Evolutionary conservation across 2,797 vertebrate genomes (phyloP).

Genomic region (Silurus aristotelis): DNA sequence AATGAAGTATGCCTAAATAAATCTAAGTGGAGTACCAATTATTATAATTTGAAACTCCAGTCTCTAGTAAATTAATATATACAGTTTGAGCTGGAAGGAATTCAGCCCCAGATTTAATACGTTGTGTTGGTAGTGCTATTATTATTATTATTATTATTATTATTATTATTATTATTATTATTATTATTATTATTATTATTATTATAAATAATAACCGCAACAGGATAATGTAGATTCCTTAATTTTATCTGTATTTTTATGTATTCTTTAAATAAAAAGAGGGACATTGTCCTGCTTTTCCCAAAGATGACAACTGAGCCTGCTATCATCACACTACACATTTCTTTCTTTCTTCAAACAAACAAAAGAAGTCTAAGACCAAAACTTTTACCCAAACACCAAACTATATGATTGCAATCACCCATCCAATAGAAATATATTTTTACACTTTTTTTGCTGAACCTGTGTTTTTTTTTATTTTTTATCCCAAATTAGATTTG

Average conservation of each 20-base stretch:
- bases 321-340: not conserved
- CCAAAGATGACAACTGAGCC: not conserved
- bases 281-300: not conserved
- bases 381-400: not conserved
- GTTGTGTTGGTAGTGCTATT: not conserved
- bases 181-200: not conserved
- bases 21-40: not conserved
- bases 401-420: not conserved
- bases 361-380: not conserved
- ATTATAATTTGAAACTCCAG: not conserved
- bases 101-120: not conserved
- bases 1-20: not conserved
- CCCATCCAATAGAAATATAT: too few species aligned
- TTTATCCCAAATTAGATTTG: not conserved
- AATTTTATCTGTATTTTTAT: not conserved
- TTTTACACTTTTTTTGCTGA: not conserved
- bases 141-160: too few species aligned
- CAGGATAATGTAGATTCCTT: not conserved
- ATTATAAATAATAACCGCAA: not conserved
- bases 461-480: not conserved
- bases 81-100: not conserved
- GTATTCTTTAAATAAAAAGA: not conserved
- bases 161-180: too few species aligned
- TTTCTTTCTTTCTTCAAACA: not conserved
- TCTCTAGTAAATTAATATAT: not conserved